phyloP scores from a whole-genome alignment of 2,113 vertebrate species.

The Emberiza fucata region DNA sequence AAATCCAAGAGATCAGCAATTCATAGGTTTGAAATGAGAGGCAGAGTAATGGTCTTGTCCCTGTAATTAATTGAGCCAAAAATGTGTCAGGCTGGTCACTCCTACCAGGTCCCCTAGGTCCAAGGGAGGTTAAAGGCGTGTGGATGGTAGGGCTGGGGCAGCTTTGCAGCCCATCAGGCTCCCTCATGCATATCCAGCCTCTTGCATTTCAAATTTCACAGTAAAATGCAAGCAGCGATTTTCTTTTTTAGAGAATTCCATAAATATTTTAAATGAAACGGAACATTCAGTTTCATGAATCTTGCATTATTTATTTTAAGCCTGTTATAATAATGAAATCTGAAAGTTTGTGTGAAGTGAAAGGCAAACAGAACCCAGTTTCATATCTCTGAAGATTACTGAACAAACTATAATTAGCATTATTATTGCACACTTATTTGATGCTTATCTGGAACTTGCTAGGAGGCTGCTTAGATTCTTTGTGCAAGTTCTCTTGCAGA shows the following conservation, averaged over 20 bases:
- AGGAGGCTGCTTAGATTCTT: not conserved
- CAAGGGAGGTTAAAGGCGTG: not conserved
- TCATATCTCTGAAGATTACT: not conserved
- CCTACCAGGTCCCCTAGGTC: not conserved
- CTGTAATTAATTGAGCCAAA: not conserved
- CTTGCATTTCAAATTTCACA: conserved; percentile 1
- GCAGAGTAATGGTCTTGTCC: not conserved
- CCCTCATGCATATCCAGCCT: not conserved
- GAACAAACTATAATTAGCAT: not conserved
- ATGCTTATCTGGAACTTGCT: not conserved
- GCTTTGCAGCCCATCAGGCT: not conserved
- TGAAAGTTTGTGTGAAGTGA: not conserved
- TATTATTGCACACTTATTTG: not conserved
- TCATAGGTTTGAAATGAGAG: not conserved
- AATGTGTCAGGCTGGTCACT: not conserved
- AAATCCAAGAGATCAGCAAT: not conserved
- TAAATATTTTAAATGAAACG: conserved; percentile 73
- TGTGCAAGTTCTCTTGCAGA: not conserved
- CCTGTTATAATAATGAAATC: conserved; percentile 54
- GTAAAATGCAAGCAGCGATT: conserved; percentile 41
- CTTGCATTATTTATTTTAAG: conserved; percentile 73
- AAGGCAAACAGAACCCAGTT: not conserved
- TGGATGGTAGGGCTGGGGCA: not conserved
- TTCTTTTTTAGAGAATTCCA: conserved; percentile 53
- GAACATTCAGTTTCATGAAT: conserved; percentile 39